Percentiles rank a stretch among this genome's conserved stretches.
Conservation (phyloP, 64 coral and sea anemone genomes). For the Actinia tenebrosa region DNA sequence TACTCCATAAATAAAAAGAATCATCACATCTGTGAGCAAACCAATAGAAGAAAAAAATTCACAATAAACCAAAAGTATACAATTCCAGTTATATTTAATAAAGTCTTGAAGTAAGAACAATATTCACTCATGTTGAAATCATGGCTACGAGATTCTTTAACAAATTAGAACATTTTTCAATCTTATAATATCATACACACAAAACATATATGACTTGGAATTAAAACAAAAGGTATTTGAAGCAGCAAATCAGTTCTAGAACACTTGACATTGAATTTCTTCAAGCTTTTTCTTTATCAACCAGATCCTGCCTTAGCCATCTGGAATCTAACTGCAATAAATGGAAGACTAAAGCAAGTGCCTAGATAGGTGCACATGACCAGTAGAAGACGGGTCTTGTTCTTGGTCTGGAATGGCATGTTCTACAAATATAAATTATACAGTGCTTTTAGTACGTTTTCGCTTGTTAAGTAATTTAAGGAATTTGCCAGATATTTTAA, state of each 20-base stretch:
- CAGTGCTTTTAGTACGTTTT: no score
- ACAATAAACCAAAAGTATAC: neutral
- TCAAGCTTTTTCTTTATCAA: neutral
- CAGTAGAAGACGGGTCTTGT: constrained; percentile 88
- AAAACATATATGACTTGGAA: neutral
- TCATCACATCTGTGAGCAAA: no score
- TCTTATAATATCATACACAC: neutral
- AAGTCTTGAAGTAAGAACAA: neutral
- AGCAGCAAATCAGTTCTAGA: neutral
- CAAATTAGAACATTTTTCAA: neutral
- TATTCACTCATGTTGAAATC: no score
- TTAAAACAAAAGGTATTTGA: neutral
- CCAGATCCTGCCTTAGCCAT: constrained; percentile 56
- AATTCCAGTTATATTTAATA: neutral
- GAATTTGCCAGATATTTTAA: no score
- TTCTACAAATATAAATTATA: constrained; percentile 42
- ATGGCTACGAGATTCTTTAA: neutral
- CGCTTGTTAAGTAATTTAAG: no score
- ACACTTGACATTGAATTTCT: neutral
- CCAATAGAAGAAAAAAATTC: neutral
- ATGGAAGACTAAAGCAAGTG: constrained; percentile 71
- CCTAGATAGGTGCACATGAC: constrained; percentile 81
- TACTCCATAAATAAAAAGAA: no score
- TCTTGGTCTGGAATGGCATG: constrained; percentile 96
- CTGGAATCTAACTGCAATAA: constrained; percentile 96